Evolutionary conservation across 2,888 invertebrate species (phyloP), one percentile per base, ranked within the genome.

Genomic region (Apamea monoglypha): DNA sequence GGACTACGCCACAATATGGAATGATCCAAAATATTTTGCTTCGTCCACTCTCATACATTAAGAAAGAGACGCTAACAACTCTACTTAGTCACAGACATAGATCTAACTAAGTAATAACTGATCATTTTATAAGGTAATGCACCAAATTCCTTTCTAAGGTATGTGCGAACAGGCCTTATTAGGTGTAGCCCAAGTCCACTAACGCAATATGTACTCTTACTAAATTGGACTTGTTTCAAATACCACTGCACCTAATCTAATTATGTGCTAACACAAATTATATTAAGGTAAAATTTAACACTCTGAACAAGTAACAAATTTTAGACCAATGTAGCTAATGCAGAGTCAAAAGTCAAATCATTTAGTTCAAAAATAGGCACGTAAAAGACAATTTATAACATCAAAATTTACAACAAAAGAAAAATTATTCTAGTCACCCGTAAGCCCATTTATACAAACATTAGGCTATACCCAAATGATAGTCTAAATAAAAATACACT

Each of bases 111-210:
- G 36, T 56, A 81, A 21, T 64, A 74, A 64, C 47, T 72, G 25
- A 59, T 44, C 14, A 47, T 53, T 74, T 36, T 70, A 74, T 18
- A 87, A 78, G 78, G 81, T 63, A 76, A 74, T 74, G 74, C 36
- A 74, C 74, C 44, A 78, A 81, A 86, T 86, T 69, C 85, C 71
- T 25, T 66, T 21, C 16, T 29, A 53, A 78, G 56, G 53, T 36
- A 81, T 74, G 75, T 77, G 53, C 12, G 40, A 50, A 53, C 71
- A 47, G n/a, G 1, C 85, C 85, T 56, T 87, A 59, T 74, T 36
- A 2, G 77, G 69, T 25, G 1, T 16, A 70, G 21, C 29, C 67
- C 61, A 83, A 76, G 66, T 36, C 59, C 16, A 67, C 18, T 80
- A 73, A 69, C 50, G 82, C 71, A 87, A 74, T 83, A n/a, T 61